Evolutionary conservation across 2,797 vertebrate genomes (phyloP).

Genomic region (Phrynocephalus vlangalii): DNA sequence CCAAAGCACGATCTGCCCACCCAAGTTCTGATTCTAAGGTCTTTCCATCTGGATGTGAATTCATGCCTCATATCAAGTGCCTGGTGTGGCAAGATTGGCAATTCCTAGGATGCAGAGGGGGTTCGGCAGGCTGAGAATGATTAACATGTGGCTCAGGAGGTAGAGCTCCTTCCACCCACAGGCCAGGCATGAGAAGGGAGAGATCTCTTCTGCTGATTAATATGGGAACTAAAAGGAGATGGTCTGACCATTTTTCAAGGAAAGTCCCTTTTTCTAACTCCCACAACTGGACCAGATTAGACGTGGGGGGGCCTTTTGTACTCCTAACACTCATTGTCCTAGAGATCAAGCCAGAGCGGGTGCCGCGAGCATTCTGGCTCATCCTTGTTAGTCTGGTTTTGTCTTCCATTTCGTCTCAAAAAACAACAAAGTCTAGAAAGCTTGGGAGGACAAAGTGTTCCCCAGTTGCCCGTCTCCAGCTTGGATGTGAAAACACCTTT

Average conservation of each 20-base stretch:
- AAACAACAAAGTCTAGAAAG: too few species aligned
- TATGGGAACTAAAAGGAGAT: not conserved
- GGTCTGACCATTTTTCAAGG: not conserved
- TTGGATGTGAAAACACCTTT: too few species aligned
- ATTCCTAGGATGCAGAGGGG: constrained; percentile 10
- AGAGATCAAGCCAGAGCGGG: not conserved
- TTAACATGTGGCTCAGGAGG: not conserved
- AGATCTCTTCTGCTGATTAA: not conserved
- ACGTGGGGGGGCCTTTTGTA: not conserved
- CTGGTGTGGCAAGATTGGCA: constrained; percentile 21
- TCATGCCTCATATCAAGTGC: not conserved
- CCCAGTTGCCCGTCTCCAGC: not conserved
- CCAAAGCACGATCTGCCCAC: not conserved
- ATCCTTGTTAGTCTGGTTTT: not conserved
- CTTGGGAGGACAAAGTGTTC: not conserved
- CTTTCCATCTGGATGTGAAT: not conserved
- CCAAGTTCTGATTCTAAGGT: not conserved
- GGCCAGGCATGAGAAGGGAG: not conserved
- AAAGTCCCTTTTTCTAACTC: not conserved
- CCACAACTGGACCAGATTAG: not conserved
- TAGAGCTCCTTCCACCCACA: not conserved
- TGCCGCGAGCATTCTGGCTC: not conserved
- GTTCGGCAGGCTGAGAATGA: not conserved
- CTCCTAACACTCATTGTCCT: not conserved
- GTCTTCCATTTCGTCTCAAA: not conserved